phyloP scores from a whole-genome alignment of 2,888 invertebrate species.

The Spialia ferax region DNA sequence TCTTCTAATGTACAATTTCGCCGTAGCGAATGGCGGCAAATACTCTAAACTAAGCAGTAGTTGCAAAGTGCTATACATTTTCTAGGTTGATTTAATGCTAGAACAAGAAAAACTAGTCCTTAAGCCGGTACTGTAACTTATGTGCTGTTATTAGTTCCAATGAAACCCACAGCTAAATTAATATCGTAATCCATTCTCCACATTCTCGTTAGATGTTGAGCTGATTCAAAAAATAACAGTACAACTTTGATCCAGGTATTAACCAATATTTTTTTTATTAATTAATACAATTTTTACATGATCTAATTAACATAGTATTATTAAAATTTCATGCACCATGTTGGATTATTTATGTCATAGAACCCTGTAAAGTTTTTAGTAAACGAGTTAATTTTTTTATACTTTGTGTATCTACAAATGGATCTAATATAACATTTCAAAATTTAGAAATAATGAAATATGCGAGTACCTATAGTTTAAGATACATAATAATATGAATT shows the following conservation, averaged over 20 bases:
- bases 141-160: neutral
- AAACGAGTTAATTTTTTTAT: no score
- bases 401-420: no score
- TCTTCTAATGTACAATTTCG: constrained; percentile 15
- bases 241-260: no score
- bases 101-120: constrained; percentile 6
- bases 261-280: no score
- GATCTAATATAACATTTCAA: no score
- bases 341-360: no score
- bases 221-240: neutral
- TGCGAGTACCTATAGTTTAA: no score
- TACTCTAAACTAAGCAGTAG: neutral
- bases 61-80: constrained; percentile 11
- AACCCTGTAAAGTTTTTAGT: no score
- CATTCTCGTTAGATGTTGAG: neutral
- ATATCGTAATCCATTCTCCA: neutral
- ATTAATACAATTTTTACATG: no score
- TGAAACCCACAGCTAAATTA: neutral
- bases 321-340: no score
- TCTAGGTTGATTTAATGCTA: constrained; percentile 7
- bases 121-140: neutral
- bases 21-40: constrained; percentile 2
- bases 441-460: no score
- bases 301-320: no score
- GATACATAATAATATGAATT: neutral